Evolutionary conservation across 2,888 invertebrate species (phyloP), one percentile per base, ranked within the genome.

Genomic region (Camptogramma bilineatum): DNA sequence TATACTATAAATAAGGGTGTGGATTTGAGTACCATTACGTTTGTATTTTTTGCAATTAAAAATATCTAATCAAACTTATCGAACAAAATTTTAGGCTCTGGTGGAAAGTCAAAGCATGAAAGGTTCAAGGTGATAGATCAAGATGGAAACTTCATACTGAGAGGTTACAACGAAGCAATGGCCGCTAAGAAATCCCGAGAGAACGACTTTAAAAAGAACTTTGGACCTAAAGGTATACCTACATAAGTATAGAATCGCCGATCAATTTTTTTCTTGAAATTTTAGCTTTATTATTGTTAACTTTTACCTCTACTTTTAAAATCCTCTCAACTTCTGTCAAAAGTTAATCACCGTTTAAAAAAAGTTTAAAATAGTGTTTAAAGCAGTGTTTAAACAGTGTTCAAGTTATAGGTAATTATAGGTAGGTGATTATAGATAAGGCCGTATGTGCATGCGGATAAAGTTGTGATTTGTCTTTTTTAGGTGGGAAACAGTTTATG

Each of bases 101-200:
- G 96, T n/a, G 96, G 95, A n/a, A 95, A 95, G 75, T 95, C 95
- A 0, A 95, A 94, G 77, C 94, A 97, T 78, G 96, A 97, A 73
- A 93, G 95, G 54, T 98, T 97, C 85, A 84, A 97, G 39, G 93
- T 99, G 13, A 94, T 99, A 5, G 96, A 98, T 82, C 95, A 96
- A 55, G 94, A 96, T 67, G 96, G 96, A 0, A 94, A 94, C 56
- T 98, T 97, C 88, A 85, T 94, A 19, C 91, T 95, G 10, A 88
- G 94, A 64, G 97, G 97, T 78, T 96, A 94, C 75, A 94, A 94
- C 54, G 90, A 90, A 64, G 95, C 95, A 0, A 87, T 93, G 0
- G 92, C 93, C 0, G 94, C 94, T 5, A 94, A 94, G 66, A 87
- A 92, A 62, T 73, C 88, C 0, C 79, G 91, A 67, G 91, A 91